phyloP scores from a whole-genome alignment of 2,888 invertebrate genomes.

The Agrochola lota region DNA sequence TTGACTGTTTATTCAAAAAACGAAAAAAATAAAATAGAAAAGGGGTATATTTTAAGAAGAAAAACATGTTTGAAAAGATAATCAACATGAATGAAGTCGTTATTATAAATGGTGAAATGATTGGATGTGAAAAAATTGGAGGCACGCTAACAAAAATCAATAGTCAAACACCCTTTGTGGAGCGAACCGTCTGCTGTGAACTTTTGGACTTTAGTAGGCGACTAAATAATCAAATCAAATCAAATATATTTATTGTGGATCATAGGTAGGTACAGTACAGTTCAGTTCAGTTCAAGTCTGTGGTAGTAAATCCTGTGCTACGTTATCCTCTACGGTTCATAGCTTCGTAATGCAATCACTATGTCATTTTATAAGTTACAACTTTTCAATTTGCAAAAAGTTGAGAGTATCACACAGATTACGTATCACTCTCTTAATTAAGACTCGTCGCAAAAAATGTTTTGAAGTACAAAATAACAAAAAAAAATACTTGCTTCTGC shows the following conservation, averaged over 20 bases:
- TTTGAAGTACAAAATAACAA: constrained; percentile 4
- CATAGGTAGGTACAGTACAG: no score
- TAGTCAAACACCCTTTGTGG: constrained; percentile 5
- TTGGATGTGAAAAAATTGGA: neutral
- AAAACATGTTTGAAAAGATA: neutral
- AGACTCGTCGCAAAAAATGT: constrained; percentile 1
- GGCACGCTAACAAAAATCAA: neutral
- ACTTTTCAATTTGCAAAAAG: neutral
- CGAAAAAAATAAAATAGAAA: neutral
- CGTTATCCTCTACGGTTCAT: constrained; percentile 2
- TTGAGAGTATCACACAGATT: no score
- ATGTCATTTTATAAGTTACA: neutral
- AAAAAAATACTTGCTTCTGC: no score
- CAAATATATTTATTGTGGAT: no score
- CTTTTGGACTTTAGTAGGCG: neutral
- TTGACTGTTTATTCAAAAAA: neutral
- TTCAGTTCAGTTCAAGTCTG: no score
- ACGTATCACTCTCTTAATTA: neutral
- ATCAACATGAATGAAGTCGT: neutral
- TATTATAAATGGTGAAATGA: neutral
- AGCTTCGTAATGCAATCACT: neutral
- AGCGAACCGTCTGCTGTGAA: neutral
- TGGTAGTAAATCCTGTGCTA: neutral
- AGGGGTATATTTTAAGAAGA: neutral
- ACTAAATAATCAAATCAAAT: neutral